Evolutionary conservation across 2,113 vertebrate species (phyloP).

Genomic region (Chionodraco myersi): DNA sequence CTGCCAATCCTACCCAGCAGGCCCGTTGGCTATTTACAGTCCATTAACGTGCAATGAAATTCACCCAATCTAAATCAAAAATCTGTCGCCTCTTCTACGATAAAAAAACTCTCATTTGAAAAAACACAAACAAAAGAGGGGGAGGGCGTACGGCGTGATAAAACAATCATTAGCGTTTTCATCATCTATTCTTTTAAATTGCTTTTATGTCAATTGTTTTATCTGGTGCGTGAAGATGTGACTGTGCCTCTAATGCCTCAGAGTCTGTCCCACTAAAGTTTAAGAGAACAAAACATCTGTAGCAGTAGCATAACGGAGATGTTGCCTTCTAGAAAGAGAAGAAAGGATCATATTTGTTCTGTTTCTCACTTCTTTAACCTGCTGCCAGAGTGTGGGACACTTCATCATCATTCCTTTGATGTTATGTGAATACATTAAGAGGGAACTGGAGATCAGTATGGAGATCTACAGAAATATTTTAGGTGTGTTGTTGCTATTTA

Average conservation of each 20-base stretch:
- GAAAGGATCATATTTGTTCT: background rate
- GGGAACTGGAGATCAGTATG: too few species aligned
- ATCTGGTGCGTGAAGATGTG: slow-evolving; percentile 36
- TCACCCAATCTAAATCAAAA: slow-evolving; percentile 76
- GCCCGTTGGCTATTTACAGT: slow-evolving; percentile 63
- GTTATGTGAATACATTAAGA: too few species aligned
- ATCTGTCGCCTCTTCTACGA: slow-evolving; percentile 55
- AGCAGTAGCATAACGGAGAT: background rate
- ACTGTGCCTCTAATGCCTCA: slow-evolving; percentile 42
- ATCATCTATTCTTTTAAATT: slow-evolving; percentile 52
- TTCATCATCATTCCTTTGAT: too few species aligned
- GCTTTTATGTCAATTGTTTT: slow-evolving; percentile 63
- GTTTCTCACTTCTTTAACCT: background rate
- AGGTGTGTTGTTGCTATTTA: too few species aligned
- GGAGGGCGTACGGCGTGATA: slow-evolving; percentile 49
- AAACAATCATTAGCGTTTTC: slow-evolving; percentile 61
- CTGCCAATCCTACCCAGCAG: slow-evolving; percentile 20
- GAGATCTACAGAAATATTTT: too few species aligned
- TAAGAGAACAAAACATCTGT: slow-evolving; percentile 3
- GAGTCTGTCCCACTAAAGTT: slow-evolving; percentile 22
- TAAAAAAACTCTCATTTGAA: slow-evolving; percentile 57
- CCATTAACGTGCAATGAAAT: slow-evolving; percentile 65
- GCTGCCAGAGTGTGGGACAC: slow-evolving; percentile 7
- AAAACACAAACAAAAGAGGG: slow-evolving; percentile 51
- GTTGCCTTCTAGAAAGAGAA: background rate